Conservation (phyloP, 2,797 vertebrate genomes). For the Chaetodon trifasciatus region DNA sequence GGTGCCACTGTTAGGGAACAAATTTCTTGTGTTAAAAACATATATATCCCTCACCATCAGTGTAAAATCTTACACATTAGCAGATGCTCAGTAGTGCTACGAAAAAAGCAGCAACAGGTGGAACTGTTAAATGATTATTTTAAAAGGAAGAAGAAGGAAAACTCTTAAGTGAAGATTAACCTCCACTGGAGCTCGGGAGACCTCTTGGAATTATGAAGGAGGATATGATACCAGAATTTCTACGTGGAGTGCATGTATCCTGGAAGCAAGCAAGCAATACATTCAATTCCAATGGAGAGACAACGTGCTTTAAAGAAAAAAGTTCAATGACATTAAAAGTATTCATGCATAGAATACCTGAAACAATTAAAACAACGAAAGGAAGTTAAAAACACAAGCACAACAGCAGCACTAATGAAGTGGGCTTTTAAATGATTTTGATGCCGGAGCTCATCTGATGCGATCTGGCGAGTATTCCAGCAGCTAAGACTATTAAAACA, state of each 20-base stretch:
- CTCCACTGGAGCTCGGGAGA: too few species aligned
- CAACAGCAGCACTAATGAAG: not conserved
- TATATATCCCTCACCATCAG: too few species aligned
- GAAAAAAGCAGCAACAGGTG: not conserved
- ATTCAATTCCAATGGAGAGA: not conserved
- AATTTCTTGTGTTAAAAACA: not conserved
- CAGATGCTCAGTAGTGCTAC: too few species aligned
- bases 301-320: not conserved
- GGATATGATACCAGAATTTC: not conserved
- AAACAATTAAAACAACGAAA: constrained; percentile 18
- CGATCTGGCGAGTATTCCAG: not conserved
- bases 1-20: not conserved
- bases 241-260: not conserved
- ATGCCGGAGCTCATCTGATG: constrained; percentile 26
- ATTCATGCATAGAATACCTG: not conserved
- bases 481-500: not conserved
- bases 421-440: constrained; percentile 2
- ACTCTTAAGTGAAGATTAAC: too few species aligned
- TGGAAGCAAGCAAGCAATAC: not conserved
- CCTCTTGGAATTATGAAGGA: too few species aligned
- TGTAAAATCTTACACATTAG: too few species aligned
- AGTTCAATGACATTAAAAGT: not conserved
- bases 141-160: not conserved
- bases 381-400: not conserved
- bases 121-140: not conserved